A percentile compares a stretch with the other conserved stretches of the same genome.
Evolutionary conservation across 2,797 vertebrate species (phyloP).

Genomic region (Menidia menidia): DNA sequence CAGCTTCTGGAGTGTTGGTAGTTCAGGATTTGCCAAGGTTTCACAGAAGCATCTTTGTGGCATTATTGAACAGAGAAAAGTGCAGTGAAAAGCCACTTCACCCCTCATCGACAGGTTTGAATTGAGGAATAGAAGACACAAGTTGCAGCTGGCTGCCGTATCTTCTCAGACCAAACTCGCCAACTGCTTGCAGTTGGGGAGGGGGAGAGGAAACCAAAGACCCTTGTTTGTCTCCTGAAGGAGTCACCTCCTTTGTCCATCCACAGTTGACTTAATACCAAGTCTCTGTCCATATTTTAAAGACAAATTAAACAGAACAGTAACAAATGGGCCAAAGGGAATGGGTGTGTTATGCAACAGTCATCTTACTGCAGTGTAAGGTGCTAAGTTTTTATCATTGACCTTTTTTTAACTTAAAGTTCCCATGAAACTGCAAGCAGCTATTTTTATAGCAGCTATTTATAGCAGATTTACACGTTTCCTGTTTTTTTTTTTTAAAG

Average conservation of each 20-base stretch:
- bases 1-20: conserved; percentile 6
- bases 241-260: conserved; percentile 34
- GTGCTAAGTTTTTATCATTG: conserved; percentile 14
- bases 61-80: no score
- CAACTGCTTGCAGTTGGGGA: conserved; percentile 45
- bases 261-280: conserved; percentile 62
- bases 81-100: conserved; percentile 41
- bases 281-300: conserved; percentile 71
- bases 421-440: conserved; percentile 6
- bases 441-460: not conserved
- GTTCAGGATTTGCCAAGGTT: conserved; percentile 44
- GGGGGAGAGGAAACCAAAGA: conserved; percentile 65
- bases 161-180: conserved; percentile 48
- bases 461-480: conserved; percentile 2
- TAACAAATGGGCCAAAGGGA: conserved; percentile 22
- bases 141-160: conserved; percentile 47
- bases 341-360: conserved; percentile 32
- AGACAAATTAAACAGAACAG: conserved; percentile 32
- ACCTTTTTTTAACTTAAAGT: conserved; percentile 12
- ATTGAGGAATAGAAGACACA: conserved; percentile 37
- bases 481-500: no score
- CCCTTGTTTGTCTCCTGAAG: conserved; percentile 61
- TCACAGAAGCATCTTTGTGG: conserved; percentile 61
- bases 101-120: conserved; percentile 41
- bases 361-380: conserved; percentile 8